Evolutionary conservation across 2,113 vertebrate species (phyloP).

Genomic region (Manacus vitellinus): DNA sequence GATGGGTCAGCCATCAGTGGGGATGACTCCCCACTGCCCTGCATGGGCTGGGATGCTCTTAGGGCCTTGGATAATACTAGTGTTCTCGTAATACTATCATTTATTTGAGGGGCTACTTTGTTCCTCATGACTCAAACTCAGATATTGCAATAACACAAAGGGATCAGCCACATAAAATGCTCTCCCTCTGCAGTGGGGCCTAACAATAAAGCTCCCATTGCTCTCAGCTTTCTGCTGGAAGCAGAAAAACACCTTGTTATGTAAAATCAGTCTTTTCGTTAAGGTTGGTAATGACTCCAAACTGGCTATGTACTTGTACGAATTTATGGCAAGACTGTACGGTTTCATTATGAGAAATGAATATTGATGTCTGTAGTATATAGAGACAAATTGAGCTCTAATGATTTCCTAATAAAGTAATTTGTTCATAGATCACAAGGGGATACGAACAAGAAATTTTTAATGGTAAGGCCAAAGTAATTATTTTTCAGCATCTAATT

Average conservation of each 20-base stretch:
- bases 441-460: conserved; percentile 62
- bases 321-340: conserved; percentile 55
- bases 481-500: conserved; percentile 79
- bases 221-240: conserved; percentile 11
- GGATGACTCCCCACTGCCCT: neutral
- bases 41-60: neutral
- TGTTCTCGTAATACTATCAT: neutral
- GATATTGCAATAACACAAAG: neutral
- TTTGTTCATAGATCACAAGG: conserved; percentile 78
- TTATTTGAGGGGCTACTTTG: neutral
- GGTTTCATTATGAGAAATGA: conserved; percentile 70
- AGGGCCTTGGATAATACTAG: neutral
- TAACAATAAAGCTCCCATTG: neutral
- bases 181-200: neutral
- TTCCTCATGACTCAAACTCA: neutral
- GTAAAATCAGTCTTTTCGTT: neutral
- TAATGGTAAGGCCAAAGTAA: conserved; percentile 70
- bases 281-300: conserved; percentile 25
- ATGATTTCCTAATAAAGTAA: conserved; percentile 82
- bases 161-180: neutral
- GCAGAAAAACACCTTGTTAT: neutral
- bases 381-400: conserved; percentile 76
- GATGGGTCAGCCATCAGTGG: neutral
- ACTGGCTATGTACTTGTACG: conserved; percentile 16
- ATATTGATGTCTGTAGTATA: conserved; percentile 72